These are phyloP conservation scores for Tetraodon nigroviridis DNA, from an alignment of 2,113 vertebrate genomes.

Conservation along the genomic window DNA sequence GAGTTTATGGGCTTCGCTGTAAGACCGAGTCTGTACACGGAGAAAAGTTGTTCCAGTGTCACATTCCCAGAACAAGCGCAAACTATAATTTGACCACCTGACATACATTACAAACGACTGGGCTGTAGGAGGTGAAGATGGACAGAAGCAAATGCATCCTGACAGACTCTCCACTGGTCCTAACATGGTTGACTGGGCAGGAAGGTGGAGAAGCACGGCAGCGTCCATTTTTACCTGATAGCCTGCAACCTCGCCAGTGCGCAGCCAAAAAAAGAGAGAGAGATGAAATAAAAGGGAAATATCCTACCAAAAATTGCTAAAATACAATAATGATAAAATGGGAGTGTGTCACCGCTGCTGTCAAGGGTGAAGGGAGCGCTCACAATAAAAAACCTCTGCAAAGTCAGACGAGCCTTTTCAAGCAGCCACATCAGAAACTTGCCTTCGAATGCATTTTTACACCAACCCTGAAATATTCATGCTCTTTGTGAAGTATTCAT, in stretches of 20 bases:
- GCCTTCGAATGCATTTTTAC: conserved; percentile 64
- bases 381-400: conserved; percentile 56
- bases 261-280: conserved; percentile 5
- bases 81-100: conserved; percentile 66
- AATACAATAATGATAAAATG: conserved; percentile 42
- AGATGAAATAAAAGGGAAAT: conserved; percentile 22
- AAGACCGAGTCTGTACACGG: conserved; percentile 14
- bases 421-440: conserved; percentile 63
- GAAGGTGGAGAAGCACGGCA: conserved; percentile 13
- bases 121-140: conserved; percentile 59
- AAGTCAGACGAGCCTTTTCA: conserved; percentile 62
- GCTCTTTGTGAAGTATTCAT: conserved; percentile 71
- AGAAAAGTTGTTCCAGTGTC: conserved; percentile 48
- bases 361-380: conserved; percentile 40
- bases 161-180: conserved; percentile 41
- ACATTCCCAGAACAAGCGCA: conserved; percentile 55
- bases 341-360: conserved; percentile 46
- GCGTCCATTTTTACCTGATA: conserved; percentile 21
- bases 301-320: conserved; percentile 29
- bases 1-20: conserved; percentile 49
- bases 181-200: conserved; percentile 35
- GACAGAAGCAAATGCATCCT: conserved; percentile 60
- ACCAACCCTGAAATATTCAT: conserved; percentile 73
- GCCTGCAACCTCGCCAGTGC: conserved; percentile 29
- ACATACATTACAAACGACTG: conserved; percentile 60